Base-by-base conservation (phyloP, 1,140 invertebrate genomes). In the Saccostrea echinata region DNA sequence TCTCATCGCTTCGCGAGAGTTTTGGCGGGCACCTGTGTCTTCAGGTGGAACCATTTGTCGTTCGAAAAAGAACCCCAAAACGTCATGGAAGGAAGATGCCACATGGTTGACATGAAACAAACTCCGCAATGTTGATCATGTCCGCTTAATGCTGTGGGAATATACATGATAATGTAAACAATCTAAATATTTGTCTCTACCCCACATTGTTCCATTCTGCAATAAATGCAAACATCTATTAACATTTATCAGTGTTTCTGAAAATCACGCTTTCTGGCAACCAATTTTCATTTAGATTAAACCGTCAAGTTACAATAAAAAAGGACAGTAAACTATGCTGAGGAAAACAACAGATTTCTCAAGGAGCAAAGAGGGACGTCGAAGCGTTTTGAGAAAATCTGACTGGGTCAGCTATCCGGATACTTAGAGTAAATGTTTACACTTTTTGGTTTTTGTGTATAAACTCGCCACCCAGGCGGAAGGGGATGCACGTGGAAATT, bases 401-500 rank as follows among this genome's bases (percentile, higher is more conserved):
- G 68, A 30, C 68, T 76, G 68, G 68, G 68, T 76, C 68, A 76
- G 68, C 30, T 76, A 76, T 76, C 68, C 68, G 68, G 68, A 76
- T 76, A 76, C 68, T 76, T 76, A 30, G 24, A 33, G 68, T 76
- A 76, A 76, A 76, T 76, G 68, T 76, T 76, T 76, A 76, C 68
- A 27, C 68, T 76, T 76, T 43, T 76, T 76, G 68, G 68, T 76
- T 76, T 76, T 76, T 76, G 68, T 76, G 68, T 76, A 76, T 76
- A 76, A 76, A 76, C 68, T 76, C 68, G 68, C 68, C 68, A 76
- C 68, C 68, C 68, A 76, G 68, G 68, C 68, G 68, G 68, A 76
- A 76, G 68, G 68, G 68, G 68, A 76, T 76, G 68, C 68, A 76
- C 68, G 68, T 76, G 68, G 68, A 76, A 76, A 76, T 76, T 76